A percentile compares a stretch with the other conserved stretches of the same genome.
These are phyloP conservation scores for Ypsolopha sequella DNA, from an alignment of 2,888 invertebrate genomes.

Conservation along the genomic window DNA sequence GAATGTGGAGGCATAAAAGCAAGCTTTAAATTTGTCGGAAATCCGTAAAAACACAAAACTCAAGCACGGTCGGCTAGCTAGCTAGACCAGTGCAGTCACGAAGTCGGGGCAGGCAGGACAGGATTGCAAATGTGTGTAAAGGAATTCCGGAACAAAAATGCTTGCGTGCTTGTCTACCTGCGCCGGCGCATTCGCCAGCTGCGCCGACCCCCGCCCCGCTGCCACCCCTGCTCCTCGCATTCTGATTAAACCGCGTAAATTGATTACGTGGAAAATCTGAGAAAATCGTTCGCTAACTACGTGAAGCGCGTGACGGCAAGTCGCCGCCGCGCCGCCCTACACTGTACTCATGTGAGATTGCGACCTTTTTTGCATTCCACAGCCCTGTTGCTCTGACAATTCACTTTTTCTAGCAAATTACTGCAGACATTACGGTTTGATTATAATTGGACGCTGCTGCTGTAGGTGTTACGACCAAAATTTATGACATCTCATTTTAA, in stretches of 20 bases:
- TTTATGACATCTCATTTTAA: not conserved
- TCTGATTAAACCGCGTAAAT: slow-evolving; percentile 48
- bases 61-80: not conserved
- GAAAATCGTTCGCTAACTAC: slow-evolving; percentile 53
- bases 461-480: not conserved
- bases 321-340: slow-evolving; percentile 17
- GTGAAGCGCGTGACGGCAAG: slow-evolving; percentile 25
- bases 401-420: slow-evolving; percentile 28
- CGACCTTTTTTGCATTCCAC: slow-evolving; percentile 46
- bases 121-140: slow-evolving; percentile 54
- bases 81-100: not conserved
- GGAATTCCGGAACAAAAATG: slow-evolving; percentile 64
- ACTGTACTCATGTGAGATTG: slow-evolving; percentile 26
- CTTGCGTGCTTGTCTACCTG: slow-evolving; percentile 42
- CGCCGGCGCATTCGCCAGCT: slow-evolving; percentile 33
- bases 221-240: slow-evolving; percentile 23
- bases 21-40: not conserved
- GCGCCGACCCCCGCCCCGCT: slow-evolving; percentile 20
- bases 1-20: not conserved
- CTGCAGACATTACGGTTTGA: slow-evolving; percentile 22
- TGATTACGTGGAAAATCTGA: slow-evolving; percentile 63
- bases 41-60: not conserved
- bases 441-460: not conserved
- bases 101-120: slow-evolving; percentile 18
- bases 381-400: slow-evolving; percentile 22